Base-by-base conservation (phyloP, 2,888 invertebrate genomes). In the Synergus laeviventris region DNA sequence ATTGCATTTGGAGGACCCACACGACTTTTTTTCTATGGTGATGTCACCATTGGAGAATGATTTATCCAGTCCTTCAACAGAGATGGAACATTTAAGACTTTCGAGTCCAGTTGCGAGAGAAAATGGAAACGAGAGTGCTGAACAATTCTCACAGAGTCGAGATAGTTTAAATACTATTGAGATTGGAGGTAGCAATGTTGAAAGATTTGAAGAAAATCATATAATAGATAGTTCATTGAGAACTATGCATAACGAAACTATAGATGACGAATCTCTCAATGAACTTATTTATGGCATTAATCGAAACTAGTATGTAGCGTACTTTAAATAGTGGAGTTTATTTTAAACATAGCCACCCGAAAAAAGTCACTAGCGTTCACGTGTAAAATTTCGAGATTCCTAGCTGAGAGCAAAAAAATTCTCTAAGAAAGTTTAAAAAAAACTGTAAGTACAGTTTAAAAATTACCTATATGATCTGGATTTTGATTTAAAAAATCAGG, bases 31-130 rank as follows among this genome's bases (percentile, higher is more conserved):
- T 82, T 91, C 91, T 80, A 90, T 90, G 89, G 91, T 91, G 83
- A 91, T 91, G 88, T 92, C 90, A 81, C 92, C 90, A 85, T 87
- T 92, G 75, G 91, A 93, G 62, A 93, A 93, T 81, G 93, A 92
- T 87, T 89, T 93, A 18, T 93, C 94, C 76, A 94, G 95, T 2
- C 94, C 95, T 12, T 94, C 94, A 42, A 92, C 93, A 84, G 93
- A 94, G 82, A 91, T 95, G 80, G 93, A 94, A 89, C 94, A 94
- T 81, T 91, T 94, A 81, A 93, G 93, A 82, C 91, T 94, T 73
- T 93, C 94, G 21, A 87, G 90, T 3, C 88, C 89, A 11, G 79
- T 78, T 4, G 79, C 82, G 73, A 78, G 76, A 31, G 81, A 78
- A 54, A 79, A 79, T 73, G 38, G 75, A 12, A 74, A 60, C 31